Evolutionary conservation across 2,888 invertebrate species (phyloP).

Genomic region (Drosophila putrida): DNA sequence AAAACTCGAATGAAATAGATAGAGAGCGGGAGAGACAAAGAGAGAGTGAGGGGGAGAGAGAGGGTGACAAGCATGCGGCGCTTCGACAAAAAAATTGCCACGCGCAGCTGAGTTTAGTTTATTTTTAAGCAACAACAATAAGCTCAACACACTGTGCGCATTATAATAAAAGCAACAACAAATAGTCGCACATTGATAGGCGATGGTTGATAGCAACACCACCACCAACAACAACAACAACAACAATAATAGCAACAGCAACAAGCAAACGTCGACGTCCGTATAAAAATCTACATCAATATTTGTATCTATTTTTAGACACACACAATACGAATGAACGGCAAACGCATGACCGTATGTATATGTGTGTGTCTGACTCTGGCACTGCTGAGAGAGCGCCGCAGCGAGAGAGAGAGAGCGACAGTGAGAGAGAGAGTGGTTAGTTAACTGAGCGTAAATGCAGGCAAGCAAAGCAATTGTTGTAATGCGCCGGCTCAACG

Average conservation of each 20-base stretch:
- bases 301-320: slow-evolving; percentile 82
- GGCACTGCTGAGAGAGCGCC: slow-evolving; percentile 36
- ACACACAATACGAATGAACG: slow-evolving; percentile 62
- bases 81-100: slow-evolving; percentile 61
- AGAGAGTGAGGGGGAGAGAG: slow-evolving; percentile 16
- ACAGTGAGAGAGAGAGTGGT: slow-evolving; percentile 15
- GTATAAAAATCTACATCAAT: slow-evolving; percentile 81
- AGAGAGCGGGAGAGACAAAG: not conserved
- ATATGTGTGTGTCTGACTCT: slow-evolving; percentile 22
- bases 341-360: slow-evolving; percentile 68
- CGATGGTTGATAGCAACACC: slow-evolving; percentile 72
- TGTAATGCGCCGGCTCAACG: slow-evolving; percentile 77
- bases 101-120: slow-evolving; percentile 79
- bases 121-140: slow-evolving; percentile 80
- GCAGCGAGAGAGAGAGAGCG: slow-evolving; percentile 3
- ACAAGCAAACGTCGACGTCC: slow-evolving; percentile 48
- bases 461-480: slow-evolving; percentile 23
- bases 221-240: slow-evolving; percentile 38
- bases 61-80: slow-evolving; percentile 34
- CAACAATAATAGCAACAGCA: slow-evolving; percentile 11
- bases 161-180: slow-evolving; percentile 72
- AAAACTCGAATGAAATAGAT: slow-evolving; percentile 24
- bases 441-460: slow-evolving; percentile 14
- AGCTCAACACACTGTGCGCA: slow-evolving; percentile 61
- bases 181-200: slow-evolving; percentile 76